These are phyloP conservation scores for Xiphophorus maculatus DNA, from an alignment of 2,113 vertebrate genomes.

Conservation along the genomic window DNA sequence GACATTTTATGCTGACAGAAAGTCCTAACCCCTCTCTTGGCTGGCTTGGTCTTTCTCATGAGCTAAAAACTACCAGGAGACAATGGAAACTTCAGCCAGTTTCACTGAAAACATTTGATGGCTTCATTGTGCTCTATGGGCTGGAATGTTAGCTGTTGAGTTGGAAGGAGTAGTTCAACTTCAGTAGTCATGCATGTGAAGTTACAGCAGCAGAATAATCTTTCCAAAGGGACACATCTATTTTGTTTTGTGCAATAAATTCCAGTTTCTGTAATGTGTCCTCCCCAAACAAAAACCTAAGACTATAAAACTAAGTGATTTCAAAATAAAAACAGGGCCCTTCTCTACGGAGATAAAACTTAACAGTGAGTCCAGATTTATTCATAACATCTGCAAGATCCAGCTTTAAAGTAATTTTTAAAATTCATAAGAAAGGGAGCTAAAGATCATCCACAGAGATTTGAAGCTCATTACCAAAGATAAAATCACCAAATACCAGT, in stretches of 20 bases:
- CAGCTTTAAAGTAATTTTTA: no score
- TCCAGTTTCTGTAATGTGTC: neutral
- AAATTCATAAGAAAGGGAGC: no score
- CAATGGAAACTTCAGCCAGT: conserved; percentile 57
- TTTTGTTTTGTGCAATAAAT: neutral
- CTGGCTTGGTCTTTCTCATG: conserved; percentile 49
- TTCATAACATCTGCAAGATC: no score
- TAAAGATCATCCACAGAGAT: no score
- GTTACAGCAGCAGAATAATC: no score
- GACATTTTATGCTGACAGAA: conserved; percentile 69
- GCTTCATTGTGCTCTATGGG: conserved; percentile 48
- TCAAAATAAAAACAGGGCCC: no score
- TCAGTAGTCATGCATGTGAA: neutral
- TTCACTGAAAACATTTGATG: conserved; percentile 45
- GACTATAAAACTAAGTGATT: neutral
- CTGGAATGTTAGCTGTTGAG: conserved; percentile 53
- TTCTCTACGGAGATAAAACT: no score
- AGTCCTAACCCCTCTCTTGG: conserved; percentile 72
- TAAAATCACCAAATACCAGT: no score
- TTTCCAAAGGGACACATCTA: neutral
- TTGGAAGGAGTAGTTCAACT: conserved; percentile 34
- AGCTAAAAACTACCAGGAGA: conserved; percentile 46
- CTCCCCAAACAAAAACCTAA: neutral
- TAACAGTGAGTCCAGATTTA: no score
- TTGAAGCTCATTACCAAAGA: no score